These are phyloP conservation scores for Pelodiscus sinensis DNA, from an alignment of 2,113 vertebrate species.

Conservation along the genomic window DNA sequence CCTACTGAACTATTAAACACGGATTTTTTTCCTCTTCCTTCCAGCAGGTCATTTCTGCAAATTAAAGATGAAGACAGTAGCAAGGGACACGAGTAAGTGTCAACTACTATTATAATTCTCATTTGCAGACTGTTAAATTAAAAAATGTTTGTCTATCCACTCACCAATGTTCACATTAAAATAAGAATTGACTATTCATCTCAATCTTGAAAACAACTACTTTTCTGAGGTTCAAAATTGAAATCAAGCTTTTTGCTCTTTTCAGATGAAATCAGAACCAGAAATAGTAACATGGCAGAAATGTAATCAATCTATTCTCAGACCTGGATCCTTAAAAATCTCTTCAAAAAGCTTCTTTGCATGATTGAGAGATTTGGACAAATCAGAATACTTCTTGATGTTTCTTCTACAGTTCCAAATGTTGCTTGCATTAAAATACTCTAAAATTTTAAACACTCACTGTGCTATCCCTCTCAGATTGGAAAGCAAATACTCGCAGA, in stretches of 20 bases:
- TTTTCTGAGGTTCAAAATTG: background rate
- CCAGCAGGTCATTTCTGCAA: background rate
- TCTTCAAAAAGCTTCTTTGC: background rate
- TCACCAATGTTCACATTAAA: background rate
- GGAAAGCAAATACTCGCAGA: constrained; percentile 94
- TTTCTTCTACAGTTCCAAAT: background rate
- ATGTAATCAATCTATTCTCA: background rate
- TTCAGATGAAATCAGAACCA: background rate
- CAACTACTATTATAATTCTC: background rate
- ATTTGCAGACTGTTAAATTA: background rate
- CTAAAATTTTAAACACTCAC: constrained; percentile 78
- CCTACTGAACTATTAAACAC: background rate
- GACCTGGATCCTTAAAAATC: too few relatives aligned
- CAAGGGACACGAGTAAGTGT: background rate
- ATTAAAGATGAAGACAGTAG: background rate
- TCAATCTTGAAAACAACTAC: background rate
- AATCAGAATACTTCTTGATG: background rate
- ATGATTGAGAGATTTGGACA: background rate
- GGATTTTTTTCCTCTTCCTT: background rate
- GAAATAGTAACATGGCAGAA: background rate
- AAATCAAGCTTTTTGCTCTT: background rate
- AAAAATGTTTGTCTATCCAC: background rate
- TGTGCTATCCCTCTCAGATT: constrained; percentile 89
- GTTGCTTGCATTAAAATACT: background rate
- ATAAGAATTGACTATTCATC: background rate